Conservation (phyloP, 2,113 vertebrate genomes). For the Hippocampus guttulatus region DNA sequence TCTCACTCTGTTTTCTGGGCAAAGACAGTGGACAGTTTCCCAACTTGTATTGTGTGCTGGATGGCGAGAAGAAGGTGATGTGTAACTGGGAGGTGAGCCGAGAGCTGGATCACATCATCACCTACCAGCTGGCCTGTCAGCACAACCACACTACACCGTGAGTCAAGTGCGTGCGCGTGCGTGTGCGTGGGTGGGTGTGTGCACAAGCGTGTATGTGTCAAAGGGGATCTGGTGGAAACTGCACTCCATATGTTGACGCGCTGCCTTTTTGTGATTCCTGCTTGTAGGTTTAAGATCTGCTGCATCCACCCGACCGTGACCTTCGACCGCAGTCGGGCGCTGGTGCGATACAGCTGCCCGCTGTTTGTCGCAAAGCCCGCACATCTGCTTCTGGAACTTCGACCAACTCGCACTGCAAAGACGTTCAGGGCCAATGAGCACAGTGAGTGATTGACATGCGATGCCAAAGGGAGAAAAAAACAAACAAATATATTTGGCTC, state of each 20-base stretch:
- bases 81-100: conserved; percentile 66
- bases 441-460: conserved; percentile 51
- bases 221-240: not conserved
- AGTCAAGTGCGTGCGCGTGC: conserved; percentile 22
- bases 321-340: not conserved
- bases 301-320: conserved; percentile 19
- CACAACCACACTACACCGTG: conserved; percentile 11
- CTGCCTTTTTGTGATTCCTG: not conserved
- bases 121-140: conserved; percentile 55
- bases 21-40: conserved; percentile 33
- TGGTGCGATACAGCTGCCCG: conserved; percentile 56
- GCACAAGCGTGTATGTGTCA: not conserved
- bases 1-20: conserved; percentile 11
- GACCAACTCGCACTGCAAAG: conserved; percentile 35
- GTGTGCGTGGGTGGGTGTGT: not conserved
- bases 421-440: conserved; percentile 16
- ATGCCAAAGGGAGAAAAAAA: conserved; percentile 8
- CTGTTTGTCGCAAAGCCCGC: conserved; percentile 27
- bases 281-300: conserved; percentile 33
- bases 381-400: conserved; percentile 45
- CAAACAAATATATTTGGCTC: conserved; percentile 1
- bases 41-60: conserved; percentile 57
- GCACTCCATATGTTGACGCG: not conserved
- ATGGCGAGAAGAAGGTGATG: conserved; percentile 34
- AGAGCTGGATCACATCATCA: conserved; percentile 43